Evolutionary conservation across 2,888 invertebrate genomes (phyloP).

Genomic region (Trachelus stipa): DNA sequence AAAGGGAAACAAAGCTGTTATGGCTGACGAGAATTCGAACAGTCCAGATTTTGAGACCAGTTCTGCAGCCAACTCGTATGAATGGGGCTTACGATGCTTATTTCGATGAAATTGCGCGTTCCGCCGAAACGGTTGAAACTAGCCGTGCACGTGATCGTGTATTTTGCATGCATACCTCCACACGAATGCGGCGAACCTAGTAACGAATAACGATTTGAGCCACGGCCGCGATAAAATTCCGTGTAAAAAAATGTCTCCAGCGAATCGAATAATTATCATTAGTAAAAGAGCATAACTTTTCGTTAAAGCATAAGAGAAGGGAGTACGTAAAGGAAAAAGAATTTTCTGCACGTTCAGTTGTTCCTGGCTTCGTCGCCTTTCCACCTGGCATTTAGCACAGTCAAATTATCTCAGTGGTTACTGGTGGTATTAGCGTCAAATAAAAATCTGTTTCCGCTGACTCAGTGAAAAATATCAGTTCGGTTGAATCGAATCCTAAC

Average conservation of each 20-base stretch:
- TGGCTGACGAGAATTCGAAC: conserved; percentile 9
- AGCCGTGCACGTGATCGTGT: neutral
- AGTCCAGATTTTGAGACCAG: neutral
- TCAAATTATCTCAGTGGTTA: neutral
- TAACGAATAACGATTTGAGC: neutral
- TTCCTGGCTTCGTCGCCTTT: neutral
- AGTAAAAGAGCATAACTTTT: neutral
- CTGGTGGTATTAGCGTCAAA: neutral
- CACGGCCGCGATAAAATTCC: neutral
- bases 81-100: neutral
- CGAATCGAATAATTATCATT: neutral
- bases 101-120: neutral
- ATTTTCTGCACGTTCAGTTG: neutral
- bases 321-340: neutral
- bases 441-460: neutral
- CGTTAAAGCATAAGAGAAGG: neutral
- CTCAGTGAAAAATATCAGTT: neutral
- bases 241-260: neutral
- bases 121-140: neutral
- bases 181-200: neutral
- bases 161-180: neutral
- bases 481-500: neutral
- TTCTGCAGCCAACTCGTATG: neutral
- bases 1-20: conserved; percentile 17
- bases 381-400: neutral